Conservation (phyloP, 2,888 invertebrate genomes). For the Dermolepida albohirtum region DNA sequence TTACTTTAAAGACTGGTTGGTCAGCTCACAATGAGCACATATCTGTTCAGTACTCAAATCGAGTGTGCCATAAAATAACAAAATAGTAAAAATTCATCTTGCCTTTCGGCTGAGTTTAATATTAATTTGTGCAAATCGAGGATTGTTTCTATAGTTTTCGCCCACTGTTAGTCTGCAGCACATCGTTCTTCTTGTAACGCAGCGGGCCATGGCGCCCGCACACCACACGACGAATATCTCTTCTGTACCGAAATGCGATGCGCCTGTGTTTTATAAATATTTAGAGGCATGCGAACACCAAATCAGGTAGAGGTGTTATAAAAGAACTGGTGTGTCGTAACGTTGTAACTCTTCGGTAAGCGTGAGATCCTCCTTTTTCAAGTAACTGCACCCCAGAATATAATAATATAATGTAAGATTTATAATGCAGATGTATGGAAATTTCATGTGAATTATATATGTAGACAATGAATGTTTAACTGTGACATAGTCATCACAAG, state of each 20-base stretch:
- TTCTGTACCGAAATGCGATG: conserved; percentile 21
- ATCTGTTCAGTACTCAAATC: background rate
- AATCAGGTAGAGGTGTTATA: conserved; percentile 49
- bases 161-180: conserved; percentile 40
- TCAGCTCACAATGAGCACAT: conserved; percentile 1
- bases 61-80: conserved; percentile 1
- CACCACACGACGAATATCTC: conserved; percentile 26
- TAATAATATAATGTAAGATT: conserved; percentile 21
- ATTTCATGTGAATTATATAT: conserved; percentile 49
- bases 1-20: conserved; percentile 16
- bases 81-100: conserved; percentile 26
- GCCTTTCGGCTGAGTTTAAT: conserved; percentile 40
- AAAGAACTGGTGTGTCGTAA: conserved; percentile 38
- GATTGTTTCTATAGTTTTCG: conserved; percentile 43
- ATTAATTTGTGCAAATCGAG: conserved; percentile 50
- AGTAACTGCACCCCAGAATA: conserved; percentile 40
- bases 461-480: background rate
- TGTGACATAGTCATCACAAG: background rate
- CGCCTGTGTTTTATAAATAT: conserved; percentile 47
- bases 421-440: conserved; percentile 54
- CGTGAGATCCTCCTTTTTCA: conserved; percentile 42
- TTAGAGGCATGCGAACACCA: conserved; percentile 47
- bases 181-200: conserved; percentile 43
- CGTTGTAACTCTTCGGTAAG: conserved; percentile 29
- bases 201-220: conserved; percentile 46